These are phyloP conservation scores for Helarctos malayanus DNA, from an alignment of 2,797 vertebrate species.

Conservation along the genomic window DNA sequence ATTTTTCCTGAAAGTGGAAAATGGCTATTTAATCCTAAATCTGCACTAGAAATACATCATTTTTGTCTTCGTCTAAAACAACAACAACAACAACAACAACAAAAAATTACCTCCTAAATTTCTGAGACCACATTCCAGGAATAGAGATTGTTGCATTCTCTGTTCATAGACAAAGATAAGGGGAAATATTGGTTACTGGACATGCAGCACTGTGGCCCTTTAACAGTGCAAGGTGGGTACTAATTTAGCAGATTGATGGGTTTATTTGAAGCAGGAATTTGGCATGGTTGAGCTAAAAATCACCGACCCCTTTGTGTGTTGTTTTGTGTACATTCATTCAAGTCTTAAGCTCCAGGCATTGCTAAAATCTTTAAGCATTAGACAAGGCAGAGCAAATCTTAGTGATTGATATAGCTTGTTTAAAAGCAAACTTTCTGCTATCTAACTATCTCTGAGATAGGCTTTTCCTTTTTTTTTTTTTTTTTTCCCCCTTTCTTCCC, in stretches of 20 bases:
- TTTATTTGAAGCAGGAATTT: slow-evolving; percentile 1
- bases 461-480: neutral
- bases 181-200: neutral
- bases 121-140: neutral
- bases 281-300: neutral
- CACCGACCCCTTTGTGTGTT: neutral
- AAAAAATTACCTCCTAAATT: neutral
- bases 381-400: neutral
- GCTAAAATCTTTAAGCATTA: slow-evolving; percentile 1
- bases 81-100: too few species aligned
- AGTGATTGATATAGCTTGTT: slow-evolving; percentile 4
- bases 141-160: neutral
- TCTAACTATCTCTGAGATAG: neutral
- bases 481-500: neutral
- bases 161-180: neutral
- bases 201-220: neutral
- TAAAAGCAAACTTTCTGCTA: neutral
- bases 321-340: neutral
- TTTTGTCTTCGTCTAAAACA: slow-evolving; percentile 48
- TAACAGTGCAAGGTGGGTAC: neutral
- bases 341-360: neutral
- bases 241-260: neutral
- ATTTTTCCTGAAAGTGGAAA: neutral
- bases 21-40: neutral
- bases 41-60: neutral